Evolutionary conservation across 2,113 vertebrate species (phyloP).

Genomic region (Galemys pyrenaicus): DNA sequence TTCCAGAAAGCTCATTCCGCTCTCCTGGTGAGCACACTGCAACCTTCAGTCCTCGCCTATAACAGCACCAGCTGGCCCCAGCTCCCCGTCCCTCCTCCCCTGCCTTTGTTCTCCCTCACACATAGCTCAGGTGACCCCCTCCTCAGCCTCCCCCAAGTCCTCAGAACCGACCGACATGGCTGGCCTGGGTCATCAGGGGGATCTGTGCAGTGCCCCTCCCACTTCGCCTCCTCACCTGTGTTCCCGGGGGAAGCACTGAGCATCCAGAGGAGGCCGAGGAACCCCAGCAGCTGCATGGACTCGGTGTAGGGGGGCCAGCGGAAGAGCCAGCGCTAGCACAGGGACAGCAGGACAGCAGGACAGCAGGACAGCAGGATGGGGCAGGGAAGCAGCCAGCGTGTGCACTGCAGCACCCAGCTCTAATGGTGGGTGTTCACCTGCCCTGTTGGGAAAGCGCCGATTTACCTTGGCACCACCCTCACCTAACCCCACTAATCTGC

Average conservation of each 20-base stretch:
- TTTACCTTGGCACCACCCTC: slow-evolving; percentile 6
- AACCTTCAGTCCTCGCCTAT: neutral
- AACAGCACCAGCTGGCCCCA: neutral
- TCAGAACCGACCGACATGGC: neutral
- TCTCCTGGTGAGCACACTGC: neutral
- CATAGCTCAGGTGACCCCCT: neutral
- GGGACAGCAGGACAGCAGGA: neutral
- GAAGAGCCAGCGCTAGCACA: fast-evolving
- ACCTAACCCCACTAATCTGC: neutral
- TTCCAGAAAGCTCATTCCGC: neutral
- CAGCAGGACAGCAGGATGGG: too few species aligned
- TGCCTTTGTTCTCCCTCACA: neutral
- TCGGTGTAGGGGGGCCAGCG: fast-evolving
- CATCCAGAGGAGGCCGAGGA: slow-evolving; percentile 53
- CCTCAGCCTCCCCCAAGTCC: neutral
- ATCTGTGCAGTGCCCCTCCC: neutral
- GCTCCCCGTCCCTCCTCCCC: neutral
- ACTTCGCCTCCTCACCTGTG: slow-evolving; percentile 3
- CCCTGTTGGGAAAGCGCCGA: fast-evolving
- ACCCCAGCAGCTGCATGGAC: neutral
- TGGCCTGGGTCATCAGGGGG: neutral
- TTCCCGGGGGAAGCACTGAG: neutral
- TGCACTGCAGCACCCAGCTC: neutral
- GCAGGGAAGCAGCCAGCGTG: neutral
- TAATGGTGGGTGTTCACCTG: neutral